These are phyloP conservation scores for Sebastes cheni DNA, from an alignment of 2,797 vertebrate species.

Conservation along the genomic window DNA sequence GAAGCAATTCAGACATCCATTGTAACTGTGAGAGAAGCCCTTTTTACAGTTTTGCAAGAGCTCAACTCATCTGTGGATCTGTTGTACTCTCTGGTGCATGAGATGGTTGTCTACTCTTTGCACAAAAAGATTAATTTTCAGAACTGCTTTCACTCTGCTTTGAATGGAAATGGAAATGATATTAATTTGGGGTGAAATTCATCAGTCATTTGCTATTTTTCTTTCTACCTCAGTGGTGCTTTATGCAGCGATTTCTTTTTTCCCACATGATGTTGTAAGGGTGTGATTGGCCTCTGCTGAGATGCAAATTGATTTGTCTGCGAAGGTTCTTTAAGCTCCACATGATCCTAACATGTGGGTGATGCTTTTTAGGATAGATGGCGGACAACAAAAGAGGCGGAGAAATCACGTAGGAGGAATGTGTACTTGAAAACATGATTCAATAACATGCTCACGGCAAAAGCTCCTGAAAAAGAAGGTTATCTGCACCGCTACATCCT, in stretches of 20 bases:
- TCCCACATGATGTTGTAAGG: neutral
- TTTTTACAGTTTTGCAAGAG: neutral
- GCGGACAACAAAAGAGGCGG: neutral
- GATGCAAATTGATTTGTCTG: slow-evolving; percentile 16
- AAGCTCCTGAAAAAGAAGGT: neutral
- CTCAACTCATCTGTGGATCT: neutral
- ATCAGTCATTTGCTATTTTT: neutral
- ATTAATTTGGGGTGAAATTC: neutral
- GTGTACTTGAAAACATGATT: slow-evolving; percentile 1
- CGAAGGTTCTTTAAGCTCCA: slow-evolving; percentile 5
- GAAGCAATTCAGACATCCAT: neutral
- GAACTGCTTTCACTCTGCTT: neutral
- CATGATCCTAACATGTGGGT: slow-evolving; percentile 3
- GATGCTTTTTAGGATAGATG: neutral
- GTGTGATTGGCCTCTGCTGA: neutral
- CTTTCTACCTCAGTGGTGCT: neutral
- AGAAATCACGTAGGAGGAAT: slow-evolving; percentile 23
- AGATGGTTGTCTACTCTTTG: neutral
- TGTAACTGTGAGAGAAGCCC: neutral
- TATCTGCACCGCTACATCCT: neutral
- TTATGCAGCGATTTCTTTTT: neutral
- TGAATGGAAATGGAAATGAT: neutral
- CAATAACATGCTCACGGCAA: neutral
- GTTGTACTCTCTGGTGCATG: neutral
- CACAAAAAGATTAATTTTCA: neutral